Conservation (phyloP, 2,888 invertebrate species). For the Synergus japonicus region DNA sequence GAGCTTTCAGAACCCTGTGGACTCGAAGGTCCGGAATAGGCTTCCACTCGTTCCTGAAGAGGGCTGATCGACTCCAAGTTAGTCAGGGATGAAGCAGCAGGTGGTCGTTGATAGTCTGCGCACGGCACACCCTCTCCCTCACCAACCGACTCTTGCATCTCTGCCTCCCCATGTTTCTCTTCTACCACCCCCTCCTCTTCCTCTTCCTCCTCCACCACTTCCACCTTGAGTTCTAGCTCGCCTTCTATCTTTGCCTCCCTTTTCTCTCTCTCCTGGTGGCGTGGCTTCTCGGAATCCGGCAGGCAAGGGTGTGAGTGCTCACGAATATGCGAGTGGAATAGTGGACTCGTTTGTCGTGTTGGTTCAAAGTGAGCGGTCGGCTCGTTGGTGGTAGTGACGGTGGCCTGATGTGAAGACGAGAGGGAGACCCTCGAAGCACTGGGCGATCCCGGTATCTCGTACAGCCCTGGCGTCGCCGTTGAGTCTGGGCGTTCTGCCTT, state of each 20-base stretch:
- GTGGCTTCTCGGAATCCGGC: constrained; percentile 63
- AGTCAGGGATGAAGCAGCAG: constrained; percentile 48
- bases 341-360: constrained; percentile 59
- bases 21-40: constrained; percentile 62
- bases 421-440: constrained; percentile 55
- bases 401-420: constrained; percentile 57
- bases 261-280: constrained; percentile 55
- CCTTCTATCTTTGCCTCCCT: constrained; percentile 48
- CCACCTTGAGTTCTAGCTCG: constrained; percentile 47
- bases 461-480: constrained; percentile 74
- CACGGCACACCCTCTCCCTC: constrained; percentile 52
- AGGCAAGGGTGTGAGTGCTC: constrained; percentile 59
- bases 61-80: constrained; percentile 59
- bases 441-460: constrained; percentile 63
- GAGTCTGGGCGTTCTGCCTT: constrained; percentile 73
- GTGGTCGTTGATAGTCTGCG: constrained; percentile 61
- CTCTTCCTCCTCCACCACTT: constrained; percentile 43
- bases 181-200: constrained; percentile 44
- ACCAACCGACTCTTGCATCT: constrained; percentile 50
- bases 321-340: constrained; percentile 60
- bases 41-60: constrained; percentile 52
- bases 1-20: constrained; percentile 65
- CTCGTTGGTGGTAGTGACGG: constrained; percentile 53
- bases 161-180: constrained; percentile 45
- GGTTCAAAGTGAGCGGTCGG: constrained; percentile 64